Base-by-base conservation (phyloP, 2,113 vertebrate genomes). In the Hippocampus zosterae region DNA sequence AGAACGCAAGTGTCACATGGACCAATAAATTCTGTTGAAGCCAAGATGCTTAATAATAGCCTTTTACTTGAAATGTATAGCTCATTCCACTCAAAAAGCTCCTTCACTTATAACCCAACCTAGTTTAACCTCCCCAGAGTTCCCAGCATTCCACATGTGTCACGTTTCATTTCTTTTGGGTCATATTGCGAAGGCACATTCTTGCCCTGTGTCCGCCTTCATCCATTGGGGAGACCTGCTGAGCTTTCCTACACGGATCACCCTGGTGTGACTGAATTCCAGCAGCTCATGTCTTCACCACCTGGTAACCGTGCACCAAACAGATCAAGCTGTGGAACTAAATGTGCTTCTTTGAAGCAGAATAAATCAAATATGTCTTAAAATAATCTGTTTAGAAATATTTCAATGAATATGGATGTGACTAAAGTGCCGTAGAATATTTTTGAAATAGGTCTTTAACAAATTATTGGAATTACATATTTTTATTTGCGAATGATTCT, bases 141-240 rank as follows among this genome's bases (percentile, higher is more conserved):
- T 80, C 76, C 59, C 77, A 65, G 71, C 74, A 81, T 84, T 79
- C 80, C 71, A 76, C 63, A 19, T 0, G 71, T 2, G 41, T 74
- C 67, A 82, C 84, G 71, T 78, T 85, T 79, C 41, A 62, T 74
- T 69, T 79, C 66, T 84, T 72, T 59, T 21, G 75, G 72, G 75
- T 83, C 81, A 67, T 67, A 64, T 7, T 44, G 48, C 63, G 67
- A 53, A 82, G 71, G 60, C 75, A 60, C 80, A 88, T 86, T 88
- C 83, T 77, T 77, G 72, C 77, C 25, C 44, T 11, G 40, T 60
- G 70, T 81, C 73, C 25, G 73, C 62, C 37, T 66, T 5, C 42
- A 65, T 78, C 66, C 77, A 78, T 74, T 3, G 62, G 46, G 64
- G 33, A 71, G 42, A 44, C 78, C n/a, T 2, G 68, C 76, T 71